Conservation (phyloP, 2,113 vertebrate genomes). For the Lethenteron camtschaticum region DNA sequence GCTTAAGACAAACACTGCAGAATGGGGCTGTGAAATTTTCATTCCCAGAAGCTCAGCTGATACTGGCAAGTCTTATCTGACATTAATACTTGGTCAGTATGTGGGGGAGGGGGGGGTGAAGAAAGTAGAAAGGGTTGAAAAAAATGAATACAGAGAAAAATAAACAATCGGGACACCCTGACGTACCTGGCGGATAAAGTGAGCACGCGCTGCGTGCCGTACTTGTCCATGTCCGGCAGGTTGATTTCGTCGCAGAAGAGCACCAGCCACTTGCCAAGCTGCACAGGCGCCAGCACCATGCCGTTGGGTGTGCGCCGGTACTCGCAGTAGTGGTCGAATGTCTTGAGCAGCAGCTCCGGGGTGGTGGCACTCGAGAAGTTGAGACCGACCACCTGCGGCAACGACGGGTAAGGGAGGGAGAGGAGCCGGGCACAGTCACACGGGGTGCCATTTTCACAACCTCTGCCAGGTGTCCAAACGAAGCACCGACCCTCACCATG, state of each 20-base stretch:
- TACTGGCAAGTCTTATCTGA: no score
- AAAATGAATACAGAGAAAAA: no score
- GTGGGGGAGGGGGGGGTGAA: no score
- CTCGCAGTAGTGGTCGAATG: slow-evolving; percentile 2
- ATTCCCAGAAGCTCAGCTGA: no score
- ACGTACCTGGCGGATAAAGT: background rate
- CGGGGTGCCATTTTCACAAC: background rate
- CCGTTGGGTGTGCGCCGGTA: slow-evolving; percentile 1
- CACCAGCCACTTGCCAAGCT: slow-evolving; percentile 6
- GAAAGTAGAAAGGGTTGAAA: no score
- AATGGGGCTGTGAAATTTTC: no score
- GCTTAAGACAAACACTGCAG: no score
- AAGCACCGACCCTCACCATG: background rate
- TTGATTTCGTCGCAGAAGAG: slow-evolving; percentile 2
- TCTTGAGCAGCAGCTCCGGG: slow-evolving; percentile 1
- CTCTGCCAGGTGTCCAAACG: background rate
- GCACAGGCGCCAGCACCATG: slow-evolving; percentile 4
- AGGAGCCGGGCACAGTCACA: no score
- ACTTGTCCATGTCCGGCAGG: slow-evolving; percentile 3
- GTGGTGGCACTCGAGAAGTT: slow-evolving; percentile 2
- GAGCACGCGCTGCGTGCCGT: slow-evolving; percentile 6
- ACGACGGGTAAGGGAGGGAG: no score
- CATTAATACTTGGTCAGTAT: no score
- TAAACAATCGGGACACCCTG: no score
- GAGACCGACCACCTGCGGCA: background rate